These are phyloP conservation scores for Ovis canadensis DNA, from an alignment of 2,113 vertebrate genomes.

Conservation along the genomic window DNA sequence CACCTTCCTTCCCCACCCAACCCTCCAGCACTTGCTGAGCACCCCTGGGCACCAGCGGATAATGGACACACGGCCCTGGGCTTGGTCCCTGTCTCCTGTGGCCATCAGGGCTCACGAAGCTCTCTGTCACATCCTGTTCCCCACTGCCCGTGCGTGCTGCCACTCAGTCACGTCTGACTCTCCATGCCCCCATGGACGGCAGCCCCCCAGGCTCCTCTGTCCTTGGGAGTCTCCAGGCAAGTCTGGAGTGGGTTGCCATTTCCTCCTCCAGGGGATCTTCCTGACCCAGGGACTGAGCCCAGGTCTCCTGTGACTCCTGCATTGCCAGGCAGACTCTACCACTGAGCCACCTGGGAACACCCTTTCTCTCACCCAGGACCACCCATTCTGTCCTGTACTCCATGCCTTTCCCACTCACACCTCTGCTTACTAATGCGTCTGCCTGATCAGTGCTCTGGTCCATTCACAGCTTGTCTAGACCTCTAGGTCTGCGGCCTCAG, in stretches of 20 bases:
- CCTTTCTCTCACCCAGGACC: background rate
- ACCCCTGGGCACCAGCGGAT: background rate
- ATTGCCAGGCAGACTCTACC: background rate
- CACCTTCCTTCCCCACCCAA: background rate
- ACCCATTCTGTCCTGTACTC: background rate
- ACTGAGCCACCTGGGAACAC: background rate
- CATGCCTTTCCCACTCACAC: background rate
- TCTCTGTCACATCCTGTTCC: background rate
- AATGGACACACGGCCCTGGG: accelerated
- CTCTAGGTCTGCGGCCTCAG: background rate
- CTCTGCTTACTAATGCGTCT: background rate
- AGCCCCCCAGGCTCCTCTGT: background rate
- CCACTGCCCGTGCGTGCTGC: accelerated
- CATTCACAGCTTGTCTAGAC: background rate
- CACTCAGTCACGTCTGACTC: background rate
- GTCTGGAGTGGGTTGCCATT: background rate
- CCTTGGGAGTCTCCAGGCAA: background rate
- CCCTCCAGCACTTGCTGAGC: background rate
- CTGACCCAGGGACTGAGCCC: background rate
- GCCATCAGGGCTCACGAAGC: background rate
- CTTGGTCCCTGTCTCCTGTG: background rate
- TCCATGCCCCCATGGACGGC: background rate
- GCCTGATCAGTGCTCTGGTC: background rate
- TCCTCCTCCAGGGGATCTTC: background rate
- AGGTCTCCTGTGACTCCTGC: background rate